Conservation (phyloP, 2,888 invertebrate genomes). For the Gymnoscelis rufifasciata region DNA sequence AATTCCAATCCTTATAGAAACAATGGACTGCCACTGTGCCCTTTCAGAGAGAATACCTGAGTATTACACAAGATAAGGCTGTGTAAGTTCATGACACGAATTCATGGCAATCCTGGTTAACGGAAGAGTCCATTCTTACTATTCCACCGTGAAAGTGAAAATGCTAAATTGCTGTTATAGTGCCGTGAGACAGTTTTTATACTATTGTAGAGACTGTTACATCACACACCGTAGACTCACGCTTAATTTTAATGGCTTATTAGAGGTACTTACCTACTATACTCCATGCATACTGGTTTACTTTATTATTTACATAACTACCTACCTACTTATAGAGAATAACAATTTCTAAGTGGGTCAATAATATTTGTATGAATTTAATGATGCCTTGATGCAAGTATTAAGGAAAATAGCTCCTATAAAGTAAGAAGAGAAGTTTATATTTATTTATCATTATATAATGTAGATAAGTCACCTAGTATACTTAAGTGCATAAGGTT, state of each 20-base stretch:
- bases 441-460: too few relatives aligned
- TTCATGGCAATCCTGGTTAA: conserved; percentile 34
- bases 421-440: too few relatives aligned
- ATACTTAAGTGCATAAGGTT: too few relatives aligned
- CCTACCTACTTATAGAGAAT: too few relatives aligned
- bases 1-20: conserved; percentile 10
- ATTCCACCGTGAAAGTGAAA: conserved; percentile 58
- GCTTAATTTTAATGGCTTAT: conserved; percentile 22
- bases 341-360: too few relatives aligned
- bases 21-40: conserved; percentile 17
- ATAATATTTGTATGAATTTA: too few relatives aligned
- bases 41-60: conserved; percentile 15
- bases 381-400: too few relatives aligned
- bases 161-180: conserved; percentile 55
- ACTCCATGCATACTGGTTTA: conserved; percentile 3
- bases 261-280: conserved; percentile 9
- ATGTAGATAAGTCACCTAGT: too few relatives aligned
- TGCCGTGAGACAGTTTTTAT: conserved; percentile 62
- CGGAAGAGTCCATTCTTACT: conserved; percentile 46
- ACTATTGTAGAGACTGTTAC: conserved; percentile 49
- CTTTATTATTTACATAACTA: too few relatives aligned
- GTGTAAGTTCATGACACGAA: conserved; percentile 24
- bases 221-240: conserved; percentile 36
- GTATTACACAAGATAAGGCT: conserved; percentile 22
- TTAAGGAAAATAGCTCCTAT: too few relatives aligned